Conservation (phyloP, 2,797 vertebrate genomes). For the Gallinago solitaria region DNA sequence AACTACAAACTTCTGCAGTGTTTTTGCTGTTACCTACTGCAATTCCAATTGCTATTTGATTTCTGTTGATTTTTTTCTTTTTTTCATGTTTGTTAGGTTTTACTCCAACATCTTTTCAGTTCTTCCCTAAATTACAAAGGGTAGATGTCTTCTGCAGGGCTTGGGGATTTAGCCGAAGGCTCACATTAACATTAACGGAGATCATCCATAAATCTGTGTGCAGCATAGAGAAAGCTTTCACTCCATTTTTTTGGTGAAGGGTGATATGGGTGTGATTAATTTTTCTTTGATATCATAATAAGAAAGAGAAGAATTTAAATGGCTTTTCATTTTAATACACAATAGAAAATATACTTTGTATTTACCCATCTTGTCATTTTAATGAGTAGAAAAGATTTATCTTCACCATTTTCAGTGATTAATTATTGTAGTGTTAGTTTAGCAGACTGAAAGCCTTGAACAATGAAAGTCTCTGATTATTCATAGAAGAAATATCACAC, state of each 20-base stretch:
- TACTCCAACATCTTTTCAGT: not conserved
- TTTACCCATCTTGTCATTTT: not conserved
- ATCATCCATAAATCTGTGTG: not conserved
- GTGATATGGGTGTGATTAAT: not conserved
- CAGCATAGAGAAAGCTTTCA: not conserved
- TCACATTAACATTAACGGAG: not conserved
- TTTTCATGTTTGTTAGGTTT: not conserved
- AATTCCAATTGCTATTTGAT: not conserved
- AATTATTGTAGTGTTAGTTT: not conserved
- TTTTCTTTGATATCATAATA: not conserved
- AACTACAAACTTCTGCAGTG: not conserved
- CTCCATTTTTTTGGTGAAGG: not conserved
- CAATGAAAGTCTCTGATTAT: not conserved
- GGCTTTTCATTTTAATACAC: not conserved
- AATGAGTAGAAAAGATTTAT: not conserved
- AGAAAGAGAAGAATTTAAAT: not conserved
- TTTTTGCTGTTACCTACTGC: not conserved
- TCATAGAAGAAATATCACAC: not conserved
- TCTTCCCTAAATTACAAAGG: not conserved
- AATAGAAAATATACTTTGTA: not conserved
- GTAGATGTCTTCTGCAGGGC: not conserved
- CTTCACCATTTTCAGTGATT: not conserved
- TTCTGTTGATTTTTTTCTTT: not conserved
- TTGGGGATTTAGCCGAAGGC: not conserved
- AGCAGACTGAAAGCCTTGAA: not conserved